Percentiles rank a stretch among this genome's conserved stretches.
Evolutionary conservation across 2,113 vertebrate species (phyloP).

Genomic region (Rana temporaria): DNA sequence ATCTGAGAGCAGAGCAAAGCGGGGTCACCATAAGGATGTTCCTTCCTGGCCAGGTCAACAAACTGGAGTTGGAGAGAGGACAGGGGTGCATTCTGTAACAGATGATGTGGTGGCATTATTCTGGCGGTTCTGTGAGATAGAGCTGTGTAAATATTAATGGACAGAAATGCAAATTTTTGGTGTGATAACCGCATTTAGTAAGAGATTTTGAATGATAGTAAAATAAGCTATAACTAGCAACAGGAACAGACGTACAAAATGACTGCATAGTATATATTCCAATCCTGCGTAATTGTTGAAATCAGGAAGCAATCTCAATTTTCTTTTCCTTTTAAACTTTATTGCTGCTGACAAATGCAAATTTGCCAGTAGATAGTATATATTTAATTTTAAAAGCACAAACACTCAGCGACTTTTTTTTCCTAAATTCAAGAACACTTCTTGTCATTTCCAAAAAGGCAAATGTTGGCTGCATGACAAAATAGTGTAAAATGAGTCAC

Average conservation of each 20-base stretch:
- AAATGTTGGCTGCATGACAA: slow-evolving; percentile 60
- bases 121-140: background rate
- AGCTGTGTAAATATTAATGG: background rate
- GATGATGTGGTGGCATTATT: too few species aligned
- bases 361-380: slow-evolving; percentile 38
- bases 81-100: background rate
- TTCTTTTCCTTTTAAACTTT: slow-evolving; percentile 47
- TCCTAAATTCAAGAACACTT: slow-evolving; percentile 58
- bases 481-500: slow-evolving; percentile 40
- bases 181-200: too few species aligned
- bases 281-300: slow-evolving; percentile 19
- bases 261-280: slow-evolving; percentile 9
- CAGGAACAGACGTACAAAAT: background rate
- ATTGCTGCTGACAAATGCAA: slow-evolving; percentile 58
- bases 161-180: background rate
- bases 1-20: too few species aligned
- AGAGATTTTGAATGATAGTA: background rate
- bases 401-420: slow-evolving; percentile 63
- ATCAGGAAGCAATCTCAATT: slow-evolving; percentile 18
- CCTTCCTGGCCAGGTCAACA: too few species aligned
- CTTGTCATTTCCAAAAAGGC: slow-evolving; percentile 61
- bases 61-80: too few species aligned
- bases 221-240: background rate
- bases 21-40: too few species aligned
- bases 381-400: slow-evolving; percentile 64